Evolutionary conservation across 2,113 vertebrate species (phyloP).

Genomic region (Sorex fumeus): DNA sequence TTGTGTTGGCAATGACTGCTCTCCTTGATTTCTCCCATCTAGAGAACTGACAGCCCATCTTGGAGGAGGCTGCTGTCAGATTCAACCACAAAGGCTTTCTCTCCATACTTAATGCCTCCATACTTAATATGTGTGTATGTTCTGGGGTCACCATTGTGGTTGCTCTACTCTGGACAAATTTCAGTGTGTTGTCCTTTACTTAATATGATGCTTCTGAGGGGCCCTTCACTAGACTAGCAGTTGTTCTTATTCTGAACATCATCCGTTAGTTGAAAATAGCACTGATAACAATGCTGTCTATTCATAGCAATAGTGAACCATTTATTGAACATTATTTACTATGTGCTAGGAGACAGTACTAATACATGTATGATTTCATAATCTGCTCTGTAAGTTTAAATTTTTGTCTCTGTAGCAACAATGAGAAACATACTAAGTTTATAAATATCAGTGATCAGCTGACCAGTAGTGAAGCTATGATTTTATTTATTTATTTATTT

Average conservation of each 20-base stretch:
- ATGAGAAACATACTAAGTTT: slow-evolving; percentile 18
- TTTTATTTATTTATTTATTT: no score
- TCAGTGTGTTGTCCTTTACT: neutral
- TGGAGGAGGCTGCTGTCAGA: neutral
- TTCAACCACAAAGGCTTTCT: neutral
- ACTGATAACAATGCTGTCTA: neutral
- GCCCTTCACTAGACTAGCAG: neutral
- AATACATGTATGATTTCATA: neutral
- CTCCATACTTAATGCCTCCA: neutral
- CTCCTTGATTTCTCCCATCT: neutral
- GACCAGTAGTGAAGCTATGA: neutral
- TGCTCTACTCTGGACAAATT: neutral
- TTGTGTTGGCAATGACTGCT: neutral
- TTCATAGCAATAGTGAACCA: neutral
- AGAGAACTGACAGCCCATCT: neutral
- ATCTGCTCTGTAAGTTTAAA: slow-evolving; percentile 11
- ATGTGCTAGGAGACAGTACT: neutral
- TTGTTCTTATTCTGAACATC: neutral
- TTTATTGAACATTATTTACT: neutral
- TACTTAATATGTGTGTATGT: neutral
- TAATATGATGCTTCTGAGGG: neutral
- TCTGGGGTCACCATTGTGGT: neutral
- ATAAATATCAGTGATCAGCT: neutral
- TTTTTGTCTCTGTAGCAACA: neutral
- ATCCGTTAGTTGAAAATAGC: neutral